Evolutionary conservation across 2,113 vertebrate genomes (phyloP), one percentile per base, ranked within the genome.

Genomic region (Dryoscopus gambensis): DNA sequence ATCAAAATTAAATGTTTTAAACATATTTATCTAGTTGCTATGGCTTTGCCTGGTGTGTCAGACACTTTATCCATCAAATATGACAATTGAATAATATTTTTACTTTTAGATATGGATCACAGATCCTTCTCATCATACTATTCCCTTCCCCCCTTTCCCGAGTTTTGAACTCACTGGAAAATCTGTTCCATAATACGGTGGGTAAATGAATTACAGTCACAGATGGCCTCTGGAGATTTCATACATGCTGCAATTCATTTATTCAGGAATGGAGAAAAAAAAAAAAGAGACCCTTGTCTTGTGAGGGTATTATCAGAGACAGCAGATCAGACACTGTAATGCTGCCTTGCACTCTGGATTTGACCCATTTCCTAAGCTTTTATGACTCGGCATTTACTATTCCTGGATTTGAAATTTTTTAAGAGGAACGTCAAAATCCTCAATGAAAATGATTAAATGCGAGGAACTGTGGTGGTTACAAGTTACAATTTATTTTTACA

Each of bases 71-170:
- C 96, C 95, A 95, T 98, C 96, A 97, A 95, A 82, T 92, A 65
- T 65, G 96, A 97, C 97, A 96, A 95, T 24, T 82, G 96, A 97
- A 98, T 89, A 94, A 94, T 96, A 96, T 93, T 97, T 97, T 97
- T 97, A 96, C 97, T 97, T 97, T 97, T 92, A 98, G 97, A 93
- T 97, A 81, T 7, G 76, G 97, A 96, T 97, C 97, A 92, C 81
- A 87, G 89, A 86, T 89, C 77, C 82, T 93, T 97, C 96, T 95
- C 93, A 71, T 93, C 80, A 25, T 67, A 12, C 82, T 85, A 78
- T 67, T 93, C 77, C 90, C 84, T 77, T 89, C 46, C 73, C 76
- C 77, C 84, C 56, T 44, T 56, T 84, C 97, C 94, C 8, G 12
- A 17, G 80, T 82, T 95, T 83, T 89, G 88, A 90, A 84, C 95